Evolutionary conservation across 2,888 invertebrate species (phyloP), one percentile per base, ranked within the genome.

Genomic region (Tuta absoluta): DNA sequence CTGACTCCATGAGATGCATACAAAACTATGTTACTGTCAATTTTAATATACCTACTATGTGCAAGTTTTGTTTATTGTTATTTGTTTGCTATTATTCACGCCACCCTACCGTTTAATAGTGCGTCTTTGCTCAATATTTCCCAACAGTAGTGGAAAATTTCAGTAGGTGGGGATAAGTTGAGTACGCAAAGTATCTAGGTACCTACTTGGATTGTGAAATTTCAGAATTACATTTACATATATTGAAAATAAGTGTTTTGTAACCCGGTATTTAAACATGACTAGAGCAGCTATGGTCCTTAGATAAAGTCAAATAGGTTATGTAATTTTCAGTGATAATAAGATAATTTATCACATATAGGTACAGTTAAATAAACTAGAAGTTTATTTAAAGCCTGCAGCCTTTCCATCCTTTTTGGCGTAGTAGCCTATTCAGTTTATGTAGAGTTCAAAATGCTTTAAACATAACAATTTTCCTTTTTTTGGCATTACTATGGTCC

Each of bases 1-100:
- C 77, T 81, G 81, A 72, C 76, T 73, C 75, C 84, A 80, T 83
- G 86, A 82, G 82, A 85, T 83, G 87, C 86, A 87, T 87, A 85
- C 81, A 75, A 82, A 85, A 80, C 78, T 79, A 69, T 75, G 73
- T 72, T 76, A 56, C n/a, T 24, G n/a, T 56, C 33, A 48, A 62
- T 60, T 57, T 41, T 60, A 33, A 33, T 33, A 10, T 28, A n/a
- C n/a, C n/a, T 7, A 33, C 33, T 8, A 48, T 64, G 57, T 63
- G 49, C 56, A 60, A 23, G 58, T 58, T 58, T 12, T 12, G 21
- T 58, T 58, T 58, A 58, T 38, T 58, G 58, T 38, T 37, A 38
- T 58, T 58, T 28, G 3, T 5, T 56, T n/a, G 28, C 56, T 33
- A 33, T 56, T 53, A 11, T 33, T 56, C 14, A 56, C 24, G 24